Evolutionary conservation across 2,113 vertebrate species (phyloP), one percentile per base, ranked within the genome.

Genomic region (Phasianus colchicus): DNA sequence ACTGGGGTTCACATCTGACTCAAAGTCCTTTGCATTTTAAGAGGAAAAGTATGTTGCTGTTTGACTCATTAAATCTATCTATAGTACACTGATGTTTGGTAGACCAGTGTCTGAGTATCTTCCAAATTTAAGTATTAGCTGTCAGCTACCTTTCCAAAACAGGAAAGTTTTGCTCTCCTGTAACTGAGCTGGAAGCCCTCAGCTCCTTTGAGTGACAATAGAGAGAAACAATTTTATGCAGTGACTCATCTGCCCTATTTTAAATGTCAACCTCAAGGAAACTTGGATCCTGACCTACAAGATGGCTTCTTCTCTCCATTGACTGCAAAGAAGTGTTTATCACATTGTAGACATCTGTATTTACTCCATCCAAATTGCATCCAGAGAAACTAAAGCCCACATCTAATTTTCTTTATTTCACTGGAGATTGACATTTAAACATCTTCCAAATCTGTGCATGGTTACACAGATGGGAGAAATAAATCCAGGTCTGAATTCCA

Each of bases 171-270:
- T 54, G 2, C 18, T 67, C 64, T 92, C 17, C 64, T 74, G 22
- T 65, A 75, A 88, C 52, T 50, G 60, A 95, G 72, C 83, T 87
- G 75, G 87, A 78, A 93, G 87, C 58, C 43, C 24, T 90, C 72
- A 86, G 47, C 65, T 92, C 90, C 96, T 93, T 92, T 88, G 86
- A 67, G 73, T 96, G 88, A 93, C 90, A 94, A 88, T 64, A 78
- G 65, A 55, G 34, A 95, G 34, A 86, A 95, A 92, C 47, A 86
- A 24, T 19, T 72, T 47, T 74, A 83, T 75, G 91, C 50, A 88
- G 52, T 96, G 95, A 96, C 88, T 96, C 93, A 81, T 93, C 92
- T 83, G 61, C 93, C 32, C 86, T 95, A 90, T 93, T 95, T 96
- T 93, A 92, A 95, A 95, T 76, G 80, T 11, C 69, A 86, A 6